Base-by-base conservation (phyloP, 2,888 invertebrate species). In the Parnassius mnemosyne region DNA sequence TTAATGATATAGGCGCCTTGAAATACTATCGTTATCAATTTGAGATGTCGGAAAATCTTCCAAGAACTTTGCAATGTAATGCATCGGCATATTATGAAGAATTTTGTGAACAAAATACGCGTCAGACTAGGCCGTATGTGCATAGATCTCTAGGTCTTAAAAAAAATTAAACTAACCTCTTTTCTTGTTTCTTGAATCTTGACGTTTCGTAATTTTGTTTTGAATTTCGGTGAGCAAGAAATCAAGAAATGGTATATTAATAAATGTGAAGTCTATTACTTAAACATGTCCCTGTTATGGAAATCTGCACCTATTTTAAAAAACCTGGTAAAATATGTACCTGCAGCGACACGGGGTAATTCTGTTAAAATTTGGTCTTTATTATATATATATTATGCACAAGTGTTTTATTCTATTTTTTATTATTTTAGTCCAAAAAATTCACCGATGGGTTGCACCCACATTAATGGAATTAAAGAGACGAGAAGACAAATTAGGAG, bases 401-500 rank as follows among this genome's bases (percentile, higher is more conserved):
- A 43, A 13, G 46, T 13, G 13, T 49, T 49, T 20, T 49, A 41
- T 3, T 10, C 41, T 34, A 42, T 13, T 53, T 1, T 20, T 43
- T 49, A 59, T 44, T 61, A 41, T 51, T 62, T 57, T 61, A 87
- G 90, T 70, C 25, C 83, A 76, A 76, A 84, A 73, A 65, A 90
- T 90, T 49, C 84, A 93, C 67, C 86, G 96, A 80, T 96, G 94
- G 93, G 93, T 96, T 1, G 85, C 93, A 3, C 96, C 96, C 42
- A 95, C 94, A 9, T 81, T 95, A 68, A 91, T 82, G 73, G 94
- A 93, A 74, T 77, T 96, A 11, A 93, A 94, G 60, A 85, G 74
- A 10, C 92, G 95, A 7, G 93, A 93, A 74, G 77, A 93, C 3
- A 93, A 90, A 78, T 74, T 92, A 34, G 95, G 94, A 0, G 92